A percentile compares a stretch with the other conserved stretches of the same genome.
phyloP scores from a whole-genome alignment of 2,797 vertebrate genomes.

The Florisuga fusca region DNA sequence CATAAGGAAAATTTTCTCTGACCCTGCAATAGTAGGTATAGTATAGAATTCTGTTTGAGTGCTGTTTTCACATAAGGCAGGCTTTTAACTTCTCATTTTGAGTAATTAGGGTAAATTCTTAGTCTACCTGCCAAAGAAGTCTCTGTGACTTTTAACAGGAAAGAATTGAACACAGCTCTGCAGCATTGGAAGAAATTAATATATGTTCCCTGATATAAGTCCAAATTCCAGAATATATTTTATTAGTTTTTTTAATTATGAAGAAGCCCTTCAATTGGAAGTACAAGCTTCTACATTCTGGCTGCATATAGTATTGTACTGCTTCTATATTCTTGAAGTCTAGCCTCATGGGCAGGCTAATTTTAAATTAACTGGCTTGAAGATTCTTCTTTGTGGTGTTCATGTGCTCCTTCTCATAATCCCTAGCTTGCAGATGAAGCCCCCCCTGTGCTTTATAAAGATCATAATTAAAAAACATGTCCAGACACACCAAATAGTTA shows the following conservation, averaged over 20 bases:
- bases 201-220: neutral
- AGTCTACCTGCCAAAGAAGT: neutral
- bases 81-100: neutral
- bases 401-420: accelerated
- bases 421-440: neutral
- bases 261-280: neutral
- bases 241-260: neutral
- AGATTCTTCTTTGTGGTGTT: neutral
- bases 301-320: neutral
- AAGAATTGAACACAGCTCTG: neutral
- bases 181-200: neutral
- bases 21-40: neutral
- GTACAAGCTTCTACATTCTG: neutral
- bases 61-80: neutral
- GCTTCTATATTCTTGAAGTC: neutral
- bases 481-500: neutral
- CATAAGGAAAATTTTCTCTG: neutral
- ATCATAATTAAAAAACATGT: neutral
- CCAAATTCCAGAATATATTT: neutral
- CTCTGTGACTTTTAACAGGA: neutral
- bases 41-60: neutral
- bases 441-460: neutral
- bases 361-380: neutral
- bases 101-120: neutral
- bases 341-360: neutral